Evolutionary conservation across 2,888 invertebrate species (phyloP), one percentile per base, ranked within the genome.

Genomic region (Cheilosia scutellata): DNA sequence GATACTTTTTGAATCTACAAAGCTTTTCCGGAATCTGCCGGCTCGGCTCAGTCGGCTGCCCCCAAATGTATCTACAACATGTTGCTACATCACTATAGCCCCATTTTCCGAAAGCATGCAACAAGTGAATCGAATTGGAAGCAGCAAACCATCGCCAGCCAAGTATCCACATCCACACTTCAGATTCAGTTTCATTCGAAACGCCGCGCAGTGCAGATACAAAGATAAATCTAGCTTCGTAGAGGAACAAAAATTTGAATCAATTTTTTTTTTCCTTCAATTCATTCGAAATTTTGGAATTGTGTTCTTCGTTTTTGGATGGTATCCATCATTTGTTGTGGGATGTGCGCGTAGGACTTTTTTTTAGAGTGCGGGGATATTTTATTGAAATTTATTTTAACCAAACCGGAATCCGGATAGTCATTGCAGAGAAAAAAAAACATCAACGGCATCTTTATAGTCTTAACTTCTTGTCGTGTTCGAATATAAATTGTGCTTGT

Each of bases 171-270:
- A 65, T 47, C 16, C 20, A n/a, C n/a, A 49, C 13, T 33, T 53
- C 53, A 70, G 57, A 80, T 72, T 86, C 72, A 86, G 86, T 86
- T 86, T 82, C 86, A 77, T 68, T 86, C 71, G 82, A 82, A 86
- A 82, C 82, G 86, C 44, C 86, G 86, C 76, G 86, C 82, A 86
- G 86, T 82, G 72, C 62, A 72, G 77, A 86, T 76, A 68, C 68
- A 42, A 79, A 63, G 29, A 49, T 57, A 68, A 49, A 60, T 74
- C 25, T 31, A 57, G 53, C 65, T 70, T 47, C 51, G 63, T 76
- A 57, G 29, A 55, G 20, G 40, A 11, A 63, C 33, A 58, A 33
- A 47, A 60, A 51, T 7, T 11, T 4, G 25, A 25, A 20, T 42
- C 27, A 16, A 27, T 11, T 55, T 29, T n/a, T 42, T 20, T 72